phyloP scores from a whole-genome alignment of 2,888 invertebrate species.

The Idaea dimidiata region DNA sequence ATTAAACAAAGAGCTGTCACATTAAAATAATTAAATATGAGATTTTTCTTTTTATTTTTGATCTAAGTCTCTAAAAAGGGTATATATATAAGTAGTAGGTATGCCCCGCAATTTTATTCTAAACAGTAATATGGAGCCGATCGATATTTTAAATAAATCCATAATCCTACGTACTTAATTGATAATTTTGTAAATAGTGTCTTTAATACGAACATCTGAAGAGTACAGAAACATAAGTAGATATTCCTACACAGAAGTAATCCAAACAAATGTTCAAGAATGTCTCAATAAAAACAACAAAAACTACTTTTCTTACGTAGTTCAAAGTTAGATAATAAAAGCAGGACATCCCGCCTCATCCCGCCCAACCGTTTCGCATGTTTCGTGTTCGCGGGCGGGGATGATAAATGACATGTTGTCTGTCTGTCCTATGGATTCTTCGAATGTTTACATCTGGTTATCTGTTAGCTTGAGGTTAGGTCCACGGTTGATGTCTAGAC shows the following conservation, averaged over 20 bases:
- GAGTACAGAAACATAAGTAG: not conserved
- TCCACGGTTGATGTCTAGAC: slow-evolving; percentile 15
- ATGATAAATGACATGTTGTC: slow-evolving; percentile 40
- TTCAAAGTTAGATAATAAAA: slow-evolving; percentile 18
- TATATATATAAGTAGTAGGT: too few relatives aligned
- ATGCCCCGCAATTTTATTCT: too few relatives aligned
- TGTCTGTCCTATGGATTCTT: slow-evolving; percentile 31
- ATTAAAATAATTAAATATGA: too few relatives aligned
- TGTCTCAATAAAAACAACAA: slow-evolving; percentile 14
- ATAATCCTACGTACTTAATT: too few relatives aligned
- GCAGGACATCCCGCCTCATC: slow-evolving; percentile 15
- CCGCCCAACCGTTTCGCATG: slow-evolving; percentile 21
- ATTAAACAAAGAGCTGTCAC: too few relatives aligned
- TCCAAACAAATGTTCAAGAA: slow-evolving; percentile 9
- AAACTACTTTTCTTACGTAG: slow-evolving; percentile 11
- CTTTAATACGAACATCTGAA: too few relatives aligned
- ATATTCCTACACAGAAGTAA: not conserved
- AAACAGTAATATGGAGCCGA: too few relatives aligned
- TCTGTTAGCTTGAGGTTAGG: slow-evolving; percentile 24
- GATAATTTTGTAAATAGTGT: too few relatives aligned
- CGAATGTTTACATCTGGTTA: slow-evolving; percentile 38
- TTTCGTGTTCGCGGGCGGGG: slow-evolving; percentile 5
- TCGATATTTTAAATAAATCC: too few relatives aligned
- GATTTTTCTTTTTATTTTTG: too few relatives aligned
- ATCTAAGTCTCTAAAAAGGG: too few relatives aligned